Evolutionary conservation across 2,113 vertebrate genomes (phyloP).

Genomic region (Chauna torquata): DNA sequence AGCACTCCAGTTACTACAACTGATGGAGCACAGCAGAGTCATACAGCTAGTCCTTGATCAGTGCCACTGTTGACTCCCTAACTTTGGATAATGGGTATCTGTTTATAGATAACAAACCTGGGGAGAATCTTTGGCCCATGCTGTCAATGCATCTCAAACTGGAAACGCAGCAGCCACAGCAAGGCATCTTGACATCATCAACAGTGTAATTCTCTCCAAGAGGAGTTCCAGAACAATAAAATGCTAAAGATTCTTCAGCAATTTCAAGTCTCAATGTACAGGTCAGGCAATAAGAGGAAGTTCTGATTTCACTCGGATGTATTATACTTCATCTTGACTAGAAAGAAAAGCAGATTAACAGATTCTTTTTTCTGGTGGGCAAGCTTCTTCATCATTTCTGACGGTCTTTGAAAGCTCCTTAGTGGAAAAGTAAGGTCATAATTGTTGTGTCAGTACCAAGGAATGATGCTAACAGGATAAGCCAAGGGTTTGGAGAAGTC

Average conservation of each 20-base stretch:
- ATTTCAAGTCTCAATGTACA: not conserved
- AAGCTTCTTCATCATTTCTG: not conserved
- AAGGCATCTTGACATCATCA: not conserved
- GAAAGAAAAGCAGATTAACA: not conserved
- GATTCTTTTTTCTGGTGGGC: not conserved
- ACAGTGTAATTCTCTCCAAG: not conserved
- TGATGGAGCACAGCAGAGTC: not conserved
- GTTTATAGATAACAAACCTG: not conserved
- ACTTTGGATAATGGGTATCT: not conserved
- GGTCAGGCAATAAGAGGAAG: not conserved
- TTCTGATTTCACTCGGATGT: not conserved
- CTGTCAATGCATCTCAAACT: not conserved
- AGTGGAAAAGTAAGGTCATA: not conserved
- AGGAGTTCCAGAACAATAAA: not conserved
- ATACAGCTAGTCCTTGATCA: not conserved
- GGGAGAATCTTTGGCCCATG: not conserved
- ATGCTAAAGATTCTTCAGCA: not conserved
- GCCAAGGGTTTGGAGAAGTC: not conserved
- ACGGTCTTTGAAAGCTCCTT: not conserved
- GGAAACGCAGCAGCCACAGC: not conserved
- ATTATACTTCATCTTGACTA: not conserved
- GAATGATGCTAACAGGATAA: not conserved
- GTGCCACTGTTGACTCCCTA: not conserved
- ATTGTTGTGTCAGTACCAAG: not conserved
- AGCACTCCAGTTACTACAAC: not conserved